Evolutionary conservation across 1,140 invertebrate species (phyloP).

Genomic region (Pygmarrhopalites habei): DNA sequence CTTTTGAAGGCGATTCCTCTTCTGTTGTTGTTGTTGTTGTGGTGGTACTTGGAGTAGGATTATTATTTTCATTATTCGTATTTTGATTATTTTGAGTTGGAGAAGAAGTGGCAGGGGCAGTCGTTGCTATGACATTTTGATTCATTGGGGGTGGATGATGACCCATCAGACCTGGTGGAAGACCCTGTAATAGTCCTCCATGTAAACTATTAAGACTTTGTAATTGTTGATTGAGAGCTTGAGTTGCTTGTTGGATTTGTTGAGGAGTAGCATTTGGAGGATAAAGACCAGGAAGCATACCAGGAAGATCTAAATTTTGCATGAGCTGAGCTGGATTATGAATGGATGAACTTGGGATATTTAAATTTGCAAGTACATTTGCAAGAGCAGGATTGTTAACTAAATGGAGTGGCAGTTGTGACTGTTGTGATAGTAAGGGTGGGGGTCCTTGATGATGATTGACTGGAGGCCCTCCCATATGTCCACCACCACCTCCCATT

Average conservation of each 20-base stretch:
- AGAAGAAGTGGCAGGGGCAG: neutral
- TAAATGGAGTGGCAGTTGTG: slow-evolving; percentile 12
- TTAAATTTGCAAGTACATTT: slow-evolving; percentile 22
- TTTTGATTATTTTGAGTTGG: neutral
- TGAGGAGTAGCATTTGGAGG: slow-evolving; percentile 3
- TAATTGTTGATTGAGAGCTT: neutral
- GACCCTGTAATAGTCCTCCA: neutral
- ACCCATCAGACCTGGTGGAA: neutral
- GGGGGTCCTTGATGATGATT: neutral
- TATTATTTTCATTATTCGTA: neutral
- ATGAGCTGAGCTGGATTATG: no score
- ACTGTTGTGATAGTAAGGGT: neutral
- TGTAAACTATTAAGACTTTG: neutral
- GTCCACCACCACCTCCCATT: no score
- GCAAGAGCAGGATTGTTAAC: slow-evolving; percentile 31
- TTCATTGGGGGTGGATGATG: neutral
- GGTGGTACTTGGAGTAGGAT: slow-evolving; percentile 7
- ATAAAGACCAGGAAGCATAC: no score
- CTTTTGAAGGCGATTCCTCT: slow-evolving; percentile 53
- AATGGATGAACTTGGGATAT: slow-evolving; percentile 16
- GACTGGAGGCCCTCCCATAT: neutral
- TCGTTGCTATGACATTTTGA: neutral
- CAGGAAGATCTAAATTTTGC: no score
- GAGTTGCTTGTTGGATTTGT: slow-evolving; percentile 9
- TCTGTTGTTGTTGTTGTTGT: slow-evolving; percentile 42